Evolutionary conservation across 2,797 vertebrate genomes (phyloP).

Genomic region (Bradypodion pumilum): DNA sequence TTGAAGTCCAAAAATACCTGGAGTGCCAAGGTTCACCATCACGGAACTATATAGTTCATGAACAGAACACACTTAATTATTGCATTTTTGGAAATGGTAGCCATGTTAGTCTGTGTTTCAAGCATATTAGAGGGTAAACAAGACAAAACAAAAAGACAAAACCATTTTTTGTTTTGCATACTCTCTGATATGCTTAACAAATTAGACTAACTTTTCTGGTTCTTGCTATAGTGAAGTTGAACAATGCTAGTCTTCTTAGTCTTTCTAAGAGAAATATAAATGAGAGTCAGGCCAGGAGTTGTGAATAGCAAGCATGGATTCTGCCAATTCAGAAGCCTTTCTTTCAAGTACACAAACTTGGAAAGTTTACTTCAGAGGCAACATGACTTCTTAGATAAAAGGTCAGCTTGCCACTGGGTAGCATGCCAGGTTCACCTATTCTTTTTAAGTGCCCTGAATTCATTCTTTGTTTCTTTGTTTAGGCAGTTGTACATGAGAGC

Average conservation of each 20-base stretch:
- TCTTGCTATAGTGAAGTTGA: neutral
- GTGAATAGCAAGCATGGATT: constrained; percentile 2
- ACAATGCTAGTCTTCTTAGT: neutral
- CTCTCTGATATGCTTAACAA: too few relatives aligned
- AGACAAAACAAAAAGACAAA: too few relatives aligned
- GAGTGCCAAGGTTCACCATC: too few relatives aligned
- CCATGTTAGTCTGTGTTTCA: too few relatives aligned
- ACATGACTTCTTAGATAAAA: constrained; percentile 18
- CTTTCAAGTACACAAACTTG: neutral
- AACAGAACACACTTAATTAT: constrained; percentile 11
- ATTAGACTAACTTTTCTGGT: neutral
- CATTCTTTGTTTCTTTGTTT: neutral
- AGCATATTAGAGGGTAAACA: too few relatives aligned
- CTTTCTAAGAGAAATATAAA: neutral
- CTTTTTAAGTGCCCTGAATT: constrained; percentile 17
- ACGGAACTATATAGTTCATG: neutral
- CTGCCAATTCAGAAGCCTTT: neutral
- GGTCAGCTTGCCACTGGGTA: constrained; percentile 28
- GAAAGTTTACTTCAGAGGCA: neutral
- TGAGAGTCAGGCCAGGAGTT: neutral
- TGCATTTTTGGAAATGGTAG: too few relatives aligned
- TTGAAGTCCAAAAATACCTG: too few relatives aligned
- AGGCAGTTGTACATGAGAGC: neutral
- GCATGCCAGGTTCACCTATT: neutral
- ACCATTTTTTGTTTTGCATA: too few relatives aligned